Evolutionary conservation across 2,797 vertebrate genomes (phyloP), one percentile per base, ranked within the genome.

Genomic region (Acipenser oxyrinchus): DNA sequence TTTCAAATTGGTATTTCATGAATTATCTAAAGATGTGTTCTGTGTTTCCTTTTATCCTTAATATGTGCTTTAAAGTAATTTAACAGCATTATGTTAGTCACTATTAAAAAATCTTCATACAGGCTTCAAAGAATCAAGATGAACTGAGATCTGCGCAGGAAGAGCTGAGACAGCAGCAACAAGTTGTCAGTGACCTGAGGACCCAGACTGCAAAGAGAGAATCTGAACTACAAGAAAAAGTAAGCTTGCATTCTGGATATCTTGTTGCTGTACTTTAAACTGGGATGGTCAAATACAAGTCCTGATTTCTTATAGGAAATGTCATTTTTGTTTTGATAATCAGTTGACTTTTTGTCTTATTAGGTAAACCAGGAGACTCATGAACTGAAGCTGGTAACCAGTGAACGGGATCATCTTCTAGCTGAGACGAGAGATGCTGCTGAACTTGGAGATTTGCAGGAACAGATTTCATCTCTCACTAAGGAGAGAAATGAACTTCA

Each of bases 101-200:
- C 18, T 18, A 18, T 18, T 37, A 37, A 37, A 37, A 37, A 37
- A 4, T 37, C 4, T 37, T 37, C 37, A 37, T 37, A 37, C 37
- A 37, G 37, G 37, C 37, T 37, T 37, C 37, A 37, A 37, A 37
- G 37, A 37, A 37, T 37, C 37, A 5, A 37, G 37, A 37, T 37
- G 37, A 37, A 37, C 37, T 37, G 5, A 37, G 37, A 37, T 37
- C 64, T 53, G 68, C 57, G 1, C 67, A 69, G 37, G 68, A 66
- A 10, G 65, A 72, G 37, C 60, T 71, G 49, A 64, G 48, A 50
- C 7, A 49, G 64, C 63, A 62, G 9, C 51, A 66, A 15, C 13
- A 60, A 60, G 18, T 70, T 66, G 23, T 49, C 66, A 4, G 65
- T 57, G 37, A 50, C 37, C 6, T 65, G 59, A 37, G 59, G 49